Conservation (phyloP, 2,113 vertebrate genomes). For the Istiophorus platypterus region DNA sequence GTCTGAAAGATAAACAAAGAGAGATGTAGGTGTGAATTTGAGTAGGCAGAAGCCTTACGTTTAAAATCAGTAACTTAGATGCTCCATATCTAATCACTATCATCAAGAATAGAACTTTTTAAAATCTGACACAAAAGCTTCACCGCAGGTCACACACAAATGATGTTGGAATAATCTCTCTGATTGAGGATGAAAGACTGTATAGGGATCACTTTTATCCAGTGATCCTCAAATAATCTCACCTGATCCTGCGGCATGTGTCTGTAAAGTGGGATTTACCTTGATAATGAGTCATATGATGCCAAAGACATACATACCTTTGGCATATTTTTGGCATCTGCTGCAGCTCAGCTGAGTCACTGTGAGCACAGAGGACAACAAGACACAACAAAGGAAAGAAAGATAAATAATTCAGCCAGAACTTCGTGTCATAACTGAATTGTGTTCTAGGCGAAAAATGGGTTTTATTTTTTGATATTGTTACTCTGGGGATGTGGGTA, state of each 20-base stretch:
- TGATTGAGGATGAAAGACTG: background rate
- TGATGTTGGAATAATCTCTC: background rate
- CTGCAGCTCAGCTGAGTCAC: slow-evolving; percentile 17
- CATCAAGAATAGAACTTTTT: background rate
- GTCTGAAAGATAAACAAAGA: slow-evolving; percentile 20
- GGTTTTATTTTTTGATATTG: background rate
- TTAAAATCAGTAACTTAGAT: background rate
- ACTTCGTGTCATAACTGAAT: slow-evolving; percentile 16
- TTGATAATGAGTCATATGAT: background rate
- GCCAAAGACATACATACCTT: background rate
- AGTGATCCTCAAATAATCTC: slow-evolving; percentile 1
- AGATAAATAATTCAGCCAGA: slow-evolving; percentile 48
- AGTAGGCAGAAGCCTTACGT: background rate
- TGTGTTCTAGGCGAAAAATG: background rate
- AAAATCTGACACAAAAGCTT: background rate
- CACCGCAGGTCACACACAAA: background rate
- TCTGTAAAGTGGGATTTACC: slow-evolving; percentile 1
- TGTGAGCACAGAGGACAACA: background rate
- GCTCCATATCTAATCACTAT: background rate
- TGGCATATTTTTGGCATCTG: background rate
- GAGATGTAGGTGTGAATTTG: slow-evolving; percentile 16
- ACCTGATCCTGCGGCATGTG: slow-evolving; percentile 3
- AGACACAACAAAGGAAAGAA: slow-evolving; percentile 20
- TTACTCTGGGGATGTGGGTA: background rate
- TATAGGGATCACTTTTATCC: background rate